Evolutionary conservation across 1,140 invertebrate species (phyloP).

Genomic region (Bombus terrestris): DNA sequence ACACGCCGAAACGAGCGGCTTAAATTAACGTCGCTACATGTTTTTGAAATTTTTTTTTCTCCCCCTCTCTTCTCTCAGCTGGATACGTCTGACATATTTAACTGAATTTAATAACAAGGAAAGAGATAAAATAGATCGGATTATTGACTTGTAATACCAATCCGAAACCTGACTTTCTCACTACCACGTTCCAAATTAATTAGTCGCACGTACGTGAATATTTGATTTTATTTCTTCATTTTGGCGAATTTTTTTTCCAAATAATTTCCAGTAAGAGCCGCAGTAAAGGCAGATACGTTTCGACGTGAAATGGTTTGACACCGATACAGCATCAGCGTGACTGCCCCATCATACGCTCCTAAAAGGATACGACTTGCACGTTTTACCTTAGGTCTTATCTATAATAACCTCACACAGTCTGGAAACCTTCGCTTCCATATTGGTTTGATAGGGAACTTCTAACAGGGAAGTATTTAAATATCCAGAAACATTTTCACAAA

Average conservation of each 20-base stretch:
- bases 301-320: not conserved
- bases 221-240: not conserved
- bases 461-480: not conserved
- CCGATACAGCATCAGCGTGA: not conserved
- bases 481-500: not conserved
- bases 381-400: not conserved
- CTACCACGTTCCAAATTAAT: not conserved
- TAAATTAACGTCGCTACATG: not conserved
- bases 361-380: not conserved
- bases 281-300: no score
- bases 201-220: not conserved
- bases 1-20: not conserved
- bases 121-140: not conserved
- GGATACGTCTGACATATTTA: not conserved
- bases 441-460: not conserved
- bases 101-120: not conserved
- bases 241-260: not conserved
- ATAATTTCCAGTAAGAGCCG: no score
- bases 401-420: not conserved
- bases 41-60: not conserved
- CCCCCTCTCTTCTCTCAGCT: not conserved
- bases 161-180: no score
- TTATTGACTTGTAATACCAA: not conserved
- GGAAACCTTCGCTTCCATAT: not conserved
- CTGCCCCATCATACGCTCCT: not conserved